Evolutionary conservation across 1,140 invertebrate genomes (phyloP).

Genomic region (Ditylenchus dipsaci): DNA sequence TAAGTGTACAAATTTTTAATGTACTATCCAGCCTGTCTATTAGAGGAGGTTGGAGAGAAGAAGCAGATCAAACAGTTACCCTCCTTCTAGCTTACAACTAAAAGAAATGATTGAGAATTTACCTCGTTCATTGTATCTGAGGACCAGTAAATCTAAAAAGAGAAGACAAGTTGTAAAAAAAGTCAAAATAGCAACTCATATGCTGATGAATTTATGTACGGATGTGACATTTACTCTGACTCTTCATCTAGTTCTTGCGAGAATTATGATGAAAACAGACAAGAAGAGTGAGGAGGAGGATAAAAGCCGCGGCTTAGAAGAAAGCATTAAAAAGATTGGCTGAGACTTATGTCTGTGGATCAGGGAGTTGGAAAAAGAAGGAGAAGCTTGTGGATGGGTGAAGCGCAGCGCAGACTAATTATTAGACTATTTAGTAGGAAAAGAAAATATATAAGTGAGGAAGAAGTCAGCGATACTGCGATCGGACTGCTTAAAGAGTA

Average conservation of each 20-base stretch:
- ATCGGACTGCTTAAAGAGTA: not conserved
- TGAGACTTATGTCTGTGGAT: not conserved
- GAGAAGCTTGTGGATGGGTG: not conserved
- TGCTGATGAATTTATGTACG: not conserved
- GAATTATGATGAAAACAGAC: not conserved
- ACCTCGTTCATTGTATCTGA: not conserved
- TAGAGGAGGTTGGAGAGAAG: not conserved
- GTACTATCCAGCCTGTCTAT: not conserved
- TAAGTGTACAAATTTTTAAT: not conserved
- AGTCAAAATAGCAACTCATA: not conserved
- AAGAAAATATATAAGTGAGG: not conserved
- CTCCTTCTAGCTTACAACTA: not conserved
- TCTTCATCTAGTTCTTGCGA: not conserved
- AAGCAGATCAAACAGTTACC: not conserved
- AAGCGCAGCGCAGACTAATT: not conserved
- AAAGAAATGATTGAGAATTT: not conserved
- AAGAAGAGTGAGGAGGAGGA: not conserved
- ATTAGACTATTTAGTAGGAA: not conserved
- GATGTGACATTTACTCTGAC: not conserved
- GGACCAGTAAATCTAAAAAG: not conserved
- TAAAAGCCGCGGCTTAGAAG: no score
- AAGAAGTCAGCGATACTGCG: not conserved
- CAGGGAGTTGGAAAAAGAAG: not conserved
- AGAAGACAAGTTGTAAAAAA: not conserved
- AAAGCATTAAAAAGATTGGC: not conserved